phyloP scores from a whole-genome alignment of 2,113 vertebrate species.

The Cephalopterus ornatus region DNA sequence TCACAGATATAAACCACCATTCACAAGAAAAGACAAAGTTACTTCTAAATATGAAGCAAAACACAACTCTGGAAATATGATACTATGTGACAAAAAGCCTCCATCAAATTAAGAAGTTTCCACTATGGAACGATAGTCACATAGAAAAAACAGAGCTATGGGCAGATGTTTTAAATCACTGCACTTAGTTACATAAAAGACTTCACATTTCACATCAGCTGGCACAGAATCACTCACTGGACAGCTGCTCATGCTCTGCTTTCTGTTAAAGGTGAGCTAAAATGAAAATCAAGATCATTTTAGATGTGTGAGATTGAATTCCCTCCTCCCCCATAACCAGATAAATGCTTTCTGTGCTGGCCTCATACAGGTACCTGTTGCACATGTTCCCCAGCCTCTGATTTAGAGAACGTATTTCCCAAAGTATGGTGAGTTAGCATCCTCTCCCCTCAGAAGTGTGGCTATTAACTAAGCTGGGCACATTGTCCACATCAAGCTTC shows the following conservation, averaged over 20 bases:
- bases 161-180: constrained; percentile 34
- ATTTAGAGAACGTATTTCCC: neutral
- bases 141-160: neutral
- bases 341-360: neutral
- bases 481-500: neutral
- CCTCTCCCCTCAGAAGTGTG: neutral
- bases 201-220: constrained; percentile 22
- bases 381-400: neutral
- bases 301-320: neutral
- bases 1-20: neutral
- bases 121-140: neutral
- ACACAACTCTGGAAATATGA: neutral
- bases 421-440: accelerated
- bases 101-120: neutral
- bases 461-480: neutral
- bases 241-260: neutral
- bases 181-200: constrained; percentile 11
- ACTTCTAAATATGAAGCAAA: neutral
- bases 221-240: constrained; percentile 22
- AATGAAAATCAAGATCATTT: constrained; percentile 1
- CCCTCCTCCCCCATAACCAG: neutral
- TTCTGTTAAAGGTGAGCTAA: constrained; percentile 19
- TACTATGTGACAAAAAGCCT: neutral
- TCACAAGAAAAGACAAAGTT: neutral
- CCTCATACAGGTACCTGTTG: neutral